phyloP scores from a whole-genome alignment of 2,888 invertebrate species.

The Catocala fraxini region DNA sequence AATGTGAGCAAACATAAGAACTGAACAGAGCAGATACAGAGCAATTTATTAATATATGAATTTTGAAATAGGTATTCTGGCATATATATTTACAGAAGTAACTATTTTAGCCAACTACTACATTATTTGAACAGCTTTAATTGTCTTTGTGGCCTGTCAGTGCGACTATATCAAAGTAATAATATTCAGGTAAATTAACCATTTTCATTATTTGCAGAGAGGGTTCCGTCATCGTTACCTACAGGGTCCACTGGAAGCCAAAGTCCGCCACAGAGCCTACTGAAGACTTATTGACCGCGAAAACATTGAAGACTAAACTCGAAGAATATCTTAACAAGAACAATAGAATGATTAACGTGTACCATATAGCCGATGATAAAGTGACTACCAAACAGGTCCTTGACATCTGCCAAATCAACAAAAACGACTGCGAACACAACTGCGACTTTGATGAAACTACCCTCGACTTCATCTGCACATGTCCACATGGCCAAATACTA shows the following conservation, averaged over 20 bases:
- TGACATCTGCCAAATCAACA: constrained; percentile 90
- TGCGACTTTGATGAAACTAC: constrained; percentile 90
- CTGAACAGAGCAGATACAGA: too few species aligned
- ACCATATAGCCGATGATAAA: constrained; percentile 83
- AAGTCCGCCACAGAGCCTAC: constrained; percentile 76
- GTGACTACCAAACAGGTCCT: constrained; percentile 79
- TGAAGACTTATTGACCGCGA: constrained; percentile 83
- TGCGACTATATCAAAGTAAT: too few species aligned
- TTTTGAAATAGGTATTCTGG: too few species aligned
- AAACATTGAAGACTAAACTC: constrained; percentile 80
- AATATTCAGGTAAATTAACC: too few species aligned
- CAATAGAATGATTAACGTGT: constrained; percentile 84
- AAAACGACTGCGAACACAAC: constrained; percentile 89
- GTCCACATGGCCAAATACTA: constrained; percentile 85
- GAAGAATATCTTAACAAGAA: constrained; percentile 80
- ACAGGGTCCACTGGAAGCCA: constrained; percentile 90
- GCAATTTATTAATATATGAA: too few species aligned
- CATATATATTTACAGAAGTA: too few species aligned
- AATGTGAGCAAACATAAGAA: too few species aligned
- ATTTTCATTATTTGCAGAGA: constrained; percentile 78
- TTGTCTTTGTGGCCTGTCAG: too few species aligned
- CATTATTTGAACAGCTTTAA: too few species aligned
- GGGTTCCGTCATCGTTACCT: constrained; percentile 90
- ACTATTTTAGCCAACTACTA: too few species aligned
- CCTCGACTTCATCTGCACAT: constrained; percentile 90